Evolutionary conservation across 2,113 vertebrate species (phyloP).

Genomic region (Dromaius novaehollandiae): DNA sequence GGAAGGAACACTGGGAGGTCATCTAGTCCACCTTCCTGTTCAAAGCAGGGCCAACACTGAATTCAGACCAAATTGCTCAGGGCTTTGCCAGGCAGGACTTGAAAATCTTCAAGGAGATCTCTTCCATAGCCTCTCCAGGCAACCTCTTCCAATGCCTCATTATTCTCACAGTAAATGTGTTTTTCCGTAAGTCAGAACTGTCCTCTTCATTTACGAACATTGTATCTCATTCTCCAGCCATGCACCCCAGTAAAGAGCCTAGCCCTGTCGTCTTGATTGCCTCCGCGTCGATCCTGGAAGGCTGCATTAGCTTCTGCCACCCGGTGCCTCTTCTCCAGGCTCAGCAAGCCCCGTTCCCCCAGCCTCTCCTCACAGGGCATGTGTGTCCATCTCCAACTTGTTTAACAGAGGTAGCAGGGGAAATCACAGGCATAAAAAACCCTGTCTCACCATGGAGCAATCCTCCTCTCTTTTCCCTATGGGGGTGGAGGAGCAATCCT

Average conservation of each 20-base stretch:
- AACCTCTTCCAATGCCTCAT: neutral
- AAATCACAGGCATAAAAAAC: neutral
- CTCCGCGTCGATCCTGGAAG: neutral
- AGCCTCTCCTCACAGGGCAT: neutral
- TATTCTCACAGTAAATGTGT: neutral
- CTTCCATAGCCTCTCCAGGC: neutral
- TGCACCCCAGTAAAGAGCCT: neutral
- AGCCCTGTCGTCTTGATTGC: neutral
- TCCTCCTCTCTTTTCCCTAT: neutral
- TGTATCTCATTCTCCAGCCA: neutral
- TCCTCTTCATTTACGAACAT: neutral
- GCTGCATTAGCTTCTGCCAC: neutral
- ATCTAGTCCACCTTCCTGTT: neutral
- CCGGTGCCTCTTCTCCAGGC: neutral
- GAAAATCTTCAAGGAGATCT: neutral
- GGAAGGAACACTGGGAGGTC: neutral
- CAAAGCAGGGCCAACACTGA: neutral
- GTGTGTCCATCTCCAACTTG: fast-evolving
- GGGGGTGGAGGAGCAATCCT: neutral
- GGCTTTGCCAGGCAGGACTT: neutral
- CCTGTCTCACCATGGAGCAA: neutral
- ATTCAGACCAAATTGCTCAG: neutral
- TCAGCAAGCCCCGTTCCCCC: neutral
- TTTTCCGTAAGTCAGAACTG: neutral
- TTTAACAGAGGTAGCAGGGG: neutral